Percentiles rank a stretch among this genome's conserved stretches.
These are phyloP conservation scores for Drosophila miranda DNA, from an alignment of 1,140 invertebrate genomes.

Conservation along the genomic window DNA sequence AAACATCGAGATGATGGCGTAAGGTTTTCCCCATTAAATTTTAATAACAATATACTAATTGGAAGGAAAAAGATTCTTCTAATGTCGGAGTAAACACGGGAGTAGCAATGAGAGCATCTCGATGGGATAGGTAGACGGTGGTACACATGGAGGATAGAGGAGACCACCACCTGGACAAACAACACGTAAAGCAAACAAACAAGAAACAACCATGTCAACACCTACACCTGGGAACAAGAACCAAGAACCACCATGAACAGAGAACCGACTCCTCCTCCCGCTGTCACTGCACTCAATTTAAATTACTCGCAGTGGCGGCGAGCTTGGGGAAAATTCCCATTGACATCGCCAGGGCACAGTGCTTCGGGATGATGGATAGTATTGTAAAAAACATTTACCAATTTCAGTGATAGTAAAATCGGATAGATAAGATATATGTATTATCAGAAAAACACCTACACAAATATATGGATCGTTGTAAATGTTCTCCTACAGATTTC, in stretches of 20 bases:
- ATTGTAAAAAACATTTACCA: background rate
- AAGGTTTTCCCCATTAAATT: conserved; percentile 14
- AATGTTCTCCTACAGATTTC: no score
- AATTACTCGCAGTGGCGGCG: conserved; percentile 59
- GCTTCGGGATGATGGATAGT: background rate
- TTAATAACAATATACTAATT: conserved; percentile 64
- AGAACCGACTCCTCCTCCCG: conserved; percentile 3
- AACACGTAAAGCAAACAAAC: conserved; percentile 20
- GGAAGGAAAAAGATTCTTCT: conserved; percentile 21
- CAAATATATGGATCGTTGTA: no score
- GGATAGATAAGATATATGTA: no score
- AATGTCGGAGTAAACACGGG: conserved; percentile 7
- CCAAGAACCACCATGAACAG: conserved; percentile 7
- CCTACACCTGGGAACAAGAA: conserved; percentile 26
- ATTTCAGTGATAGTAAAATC: background rate
- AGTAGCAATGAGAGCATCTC: conserved; percentile 6
- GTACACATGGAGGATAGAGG: background rate
- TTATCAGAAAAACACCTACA: no score
- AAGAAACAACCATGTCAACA: conserved; percentile 36
- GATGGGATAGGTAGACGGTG: conserved; percentile 3
- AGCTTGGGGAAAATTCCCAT: conserved; percentile 46
- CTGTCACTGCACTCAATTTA: conserved; percentile 73
- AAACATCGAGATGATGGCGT: conserved; percentile 26
- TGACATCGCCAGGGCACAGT: conserved; percentile 13
- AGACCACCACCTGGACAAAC: conserved; percentile 12